These are phyloP conservation scores for Brachirus orientalis DNA, from an alignment of 2,113 vertebrate genomes.

Conservation along the genomic window DNA sequence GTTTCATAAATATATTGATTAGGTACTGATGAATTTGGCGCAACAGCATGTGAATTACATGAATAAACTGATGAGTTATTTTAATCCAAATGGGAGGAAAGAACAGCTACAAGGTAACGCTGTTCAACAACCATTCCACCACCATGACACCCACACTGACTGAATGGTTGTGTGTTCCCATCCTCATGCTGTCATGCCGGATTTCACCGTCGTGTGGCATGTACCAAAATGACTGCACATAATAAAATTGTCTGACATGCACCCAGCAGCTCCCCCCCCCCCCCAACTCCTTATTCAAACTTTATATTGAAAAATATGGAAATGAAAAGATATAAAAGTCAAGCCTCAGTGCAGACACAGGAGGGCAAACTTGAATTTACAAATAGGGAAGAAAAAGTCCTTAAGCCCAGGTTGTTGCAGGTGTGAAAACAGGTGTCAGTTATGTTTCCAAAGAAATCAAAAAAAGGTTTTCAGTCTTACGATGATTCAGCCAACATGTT, in stretches of 20 bases:
- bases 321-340: no score
- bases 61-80: slow-evolving; percentile 25
- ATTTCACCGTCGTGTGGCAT: slow-evolving; percentile 27
- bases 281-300: background rate
- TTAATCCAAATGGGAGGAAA: slow-evolving; percentile 19
- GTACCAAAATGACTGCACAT: slow-evolving; percentile 27
- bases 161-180: background rate
- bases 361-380: no score
- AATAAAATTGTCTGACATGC: slow-evolving; percentile 22
- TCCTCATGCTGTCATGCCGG: slow-evolving; percentile 21
- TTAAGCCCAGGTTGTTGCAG: no score
- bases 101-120: slow-evolving; percentile 28
- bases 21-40: background rate
- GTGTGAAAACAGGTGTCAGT: no score
- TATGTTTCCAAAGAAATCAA: no score
- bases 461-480: no score
- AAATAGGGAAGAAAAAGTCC: no score
- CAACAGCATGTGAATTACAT: background rate
- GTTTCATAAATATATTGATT: slow-evolving; percentile 23
- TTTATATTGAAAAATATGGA: background rate
- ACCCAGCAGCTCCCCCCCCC: background rate
- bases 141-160: slow-evolving; percentile 29
- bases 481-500: no score
- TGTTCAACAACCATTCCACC: slow-evolving; percentile 16
- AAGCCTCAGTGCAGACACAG: no score